Percentiles rank a stretch among this genome's conserved stretches.
Conservation (phyloP, 2,797 vertebrate genomes). For the Gallinago solitaria region DNA sequence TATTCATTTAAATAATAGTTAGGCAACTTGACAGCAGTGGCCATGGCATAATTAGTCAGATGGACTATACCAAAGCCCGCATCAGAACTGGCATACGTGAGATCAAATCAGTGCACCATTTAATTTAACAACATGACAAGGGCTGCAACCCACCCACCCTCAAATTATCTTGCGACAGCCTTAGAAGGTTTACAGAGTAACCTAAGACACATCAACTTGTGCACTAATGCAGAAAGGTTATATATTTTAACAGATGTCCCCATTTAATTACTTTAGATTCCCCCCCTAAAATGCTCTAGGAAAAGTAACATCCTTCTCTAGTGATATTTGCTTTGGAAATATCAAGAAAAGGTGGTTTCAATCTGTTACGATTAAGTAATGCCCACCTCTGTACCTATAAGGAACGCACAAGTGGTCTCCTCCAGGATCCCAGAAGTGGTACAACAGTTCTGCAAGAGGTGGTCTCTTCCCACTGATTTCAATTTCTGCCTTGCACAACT, state of each 20-base stretch:
- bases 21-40: not conserved
- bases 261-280: not conserved
- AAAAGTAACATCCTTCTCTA: not conserved
- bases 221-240: not conserved
- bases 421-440: not conserved
- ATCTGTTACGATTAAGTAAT: not conserved
- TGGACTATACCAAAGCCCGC: not conserved
- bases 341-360: not conserved
- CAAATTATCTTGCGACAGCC: not conserved
- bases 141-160: not conserved
- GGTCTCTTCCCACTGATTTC: not conserved
- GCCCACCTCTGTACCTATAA: not conserved
- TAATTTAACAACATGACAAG: not conserved
- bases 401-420: not conserved
- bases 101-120: not conserved
- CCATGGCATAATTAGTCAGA: not conserved
- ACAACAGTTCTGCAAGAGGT: not conserved
- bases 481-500: not conserved
- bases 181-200: not conserved
- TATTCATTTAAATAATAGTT: not conserved
- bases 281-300: not conserved
- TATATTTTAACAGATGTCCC: not conserved
- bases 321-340: not conserved
- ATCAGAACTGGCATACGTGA: not conserved
- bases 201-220: not conserved